Base-by-base conservation (phyloP, 2,113 vertebrate species). In the Stictonetta naevosa region DNA sequence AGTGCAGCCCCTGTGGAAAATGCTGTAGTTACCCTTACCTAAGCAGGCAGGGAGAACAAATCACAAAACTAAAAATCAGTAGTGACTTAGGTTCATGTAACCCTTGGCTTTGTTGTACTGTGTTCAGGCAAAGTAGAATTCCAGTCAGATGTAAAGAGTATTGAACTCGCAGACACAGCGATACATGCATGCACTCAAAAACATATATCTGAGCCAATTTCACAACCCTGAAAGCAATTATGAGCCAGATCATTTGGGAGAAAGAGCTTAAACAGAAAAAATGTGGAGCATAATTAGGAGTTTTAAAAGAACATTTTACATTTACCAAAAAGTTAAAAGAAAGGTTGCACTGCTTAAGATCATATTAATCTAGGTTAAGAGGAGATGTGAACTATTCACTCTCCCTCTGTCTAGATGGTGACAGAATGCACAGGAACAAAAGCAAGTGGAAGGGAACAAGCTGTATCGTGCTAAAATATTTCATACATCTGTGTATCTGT, bases 141-240 rank as follows among this genome's bases (percentile, higher is more conserved):
- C n/a, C 42, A 13, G 36, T 63, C 68, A 71, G 79, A 69, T 78
- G 14, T 23, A 17, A 2, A 20, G 59, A 33, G 38, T 18, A 14
- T 83, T 82, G 38, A 56, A 50, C 67, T 64, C 68, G 48, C 36
- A 33, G 34, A 48, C 31, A 4, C 67, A 73, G 71, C 71, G 46
- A 48, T 48, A 48, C 46, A 22, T 11, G 46, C 78, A 77, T 5
- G 13, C 71, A 50, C 59, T 23, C 62, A 86, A 19, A 90, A 75
- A 67, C 42, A 11, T 25, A 7, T 38, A 34, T 68, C 76, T 0
- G 3, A 94, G 86, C 68, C 89, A 89, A 46, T 93, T 91, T 93
- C 88, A 86, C 69, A 50, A 68, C 34, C 73, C 92, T 95, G 91
- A 81, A 86, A 93, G 94, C 95, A 97, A 95, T 92, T 95, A 95